phyloP scores from a whole-genome alignment of 2,113 vertebrate species.

The Heterochromis multidens region DNA sequence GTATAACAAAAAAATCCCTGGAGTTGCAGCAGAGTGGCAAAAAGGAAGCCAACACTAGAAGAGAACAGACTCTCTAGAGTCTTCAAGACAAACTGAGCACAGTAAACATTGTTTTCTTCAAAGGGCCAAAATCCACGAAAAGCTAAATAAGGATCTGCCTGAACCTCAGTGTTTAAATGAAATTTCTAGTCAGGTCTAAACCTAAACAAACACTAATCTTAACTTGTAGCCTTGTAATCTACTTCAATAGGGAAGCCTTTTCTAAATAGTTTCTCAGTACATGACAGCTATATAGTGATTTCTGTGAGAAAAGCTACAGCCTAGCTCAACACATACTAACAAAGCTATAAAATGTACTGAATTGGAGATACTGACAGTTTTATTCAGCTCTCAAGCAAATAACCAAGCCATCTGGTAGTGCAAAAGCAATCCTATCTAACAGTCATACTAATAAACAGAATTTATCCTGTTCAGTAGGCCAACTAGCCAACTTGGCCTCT shows the following conservation, averaged over 20 bases:
- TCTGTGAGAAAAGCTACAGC: neutral
- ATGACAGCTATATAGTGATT: neutral
- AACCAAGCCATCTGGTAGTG: too few species aligned
- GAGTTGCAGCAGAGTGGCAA: conserved; percentile 9
- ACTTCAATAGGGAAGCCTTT: neutral
- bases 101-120: conserved; percentile 18
- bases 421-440: neutral
- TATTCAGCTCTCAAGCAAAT: too few species aligned
- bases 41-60: conserved; percentile 12
- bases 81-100: neutral
- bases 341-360: neutral
- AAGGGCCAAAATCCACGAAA: neutral
- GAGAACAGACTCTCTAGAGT: conserved; percentile 14
- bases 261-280: neutral
- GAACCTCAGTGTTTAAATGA: neutral
- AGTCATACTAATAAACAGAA: neutral
- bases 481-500: neutral
- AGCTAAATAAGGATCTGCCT: neutral
- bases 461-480: neutral
- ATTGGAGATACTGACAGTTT: neutral
- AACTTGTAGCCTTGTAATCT: neutral
- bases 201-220: neutral
- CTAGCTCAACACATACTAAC: neutral
- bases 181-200: neutral
- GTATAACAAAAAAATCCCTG: conserved; percentile 3